These are phyloP conservation scores for Caprella mutica DNA, from an alignment of 2,888 invertebrate genomes.

Conservation along the genomic window DNA sequence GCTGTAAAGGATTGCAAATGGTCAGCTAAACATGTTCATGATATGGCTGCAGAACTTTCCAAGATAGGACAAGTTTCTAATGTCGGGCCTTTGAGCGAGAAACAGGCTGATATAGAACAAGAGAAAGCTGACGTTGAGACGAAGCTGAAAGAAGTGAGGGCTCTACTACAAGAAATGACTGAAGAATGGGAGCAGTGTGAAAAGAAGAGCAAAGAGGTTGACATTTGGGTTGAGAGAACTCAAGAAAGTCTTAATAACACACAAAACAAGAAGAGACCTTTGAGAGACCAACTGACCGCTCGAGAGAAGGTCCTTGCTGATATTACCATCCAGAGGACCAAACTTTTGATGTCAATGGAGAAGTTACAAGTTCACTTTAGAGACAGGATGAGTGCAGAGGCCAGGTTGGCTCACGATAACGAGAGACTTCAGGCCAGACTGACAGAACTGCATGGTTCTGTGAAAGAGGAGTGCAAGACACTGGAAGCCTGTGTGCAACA, in stretches of 20 bases:
- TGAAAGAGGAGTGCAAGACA: slow-evolving; percentile 53
- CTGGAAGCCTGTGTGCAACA: slow-evolving; percentile 67
- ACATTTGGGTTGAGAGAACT: slow-evolving; percentile 78
- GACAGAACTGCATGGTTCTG: slow-evolving; percentile 52
- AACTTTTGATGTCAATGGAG: slow-evolving; percentile 75
- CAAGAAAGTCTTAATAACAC: slow-evolving; percentile 62
- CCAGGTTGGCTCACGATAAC: slow-evolving; percentile 59
- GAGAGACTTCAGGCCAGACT: slow-evolving; percentile 57
- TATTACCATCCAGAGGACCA: slow-evolving; percentile 76
- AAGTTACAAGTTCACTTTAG: slow-evolving; percentile 82
- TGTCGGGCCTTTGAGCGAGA: slow-evolving; percentile 71
- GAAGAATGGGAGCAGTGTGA: slow-evolving; percentile 96
- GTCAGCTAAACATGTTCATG: slow-evolving; percentile 72
- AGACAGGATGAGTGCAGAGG: slow-evolving; percentile 68
- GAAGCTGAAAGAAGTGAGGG: slow-evolving; percentile 68
- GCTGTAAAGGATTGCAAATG: slow-evolving; percentile 80
- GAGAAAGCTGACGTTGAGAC: slow-evolving; percentile 74
- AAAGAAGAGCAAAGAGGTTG: slow-evolving; percentile 79
- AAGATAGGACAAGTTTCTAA: slow-evolving; percentile 69
- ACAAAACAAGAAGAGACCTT: slow-evolving; percentile 71
- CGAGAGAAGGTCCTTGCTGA: slow-evolving; percentile 78
- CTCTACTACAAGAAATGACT: slow-evolving; percentile 70
- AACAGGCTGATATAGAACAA: slow-evolving; percentile 74
- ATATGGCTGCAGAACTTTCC: slow-evolving; percentile 83
- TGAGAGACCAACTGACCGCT: slow-evolving; percentile 71